Evolutionary conservation across 2,113 vertebrate genomes (phyloP).

Genomic region (Arvicanthis niloticus): DNA sequence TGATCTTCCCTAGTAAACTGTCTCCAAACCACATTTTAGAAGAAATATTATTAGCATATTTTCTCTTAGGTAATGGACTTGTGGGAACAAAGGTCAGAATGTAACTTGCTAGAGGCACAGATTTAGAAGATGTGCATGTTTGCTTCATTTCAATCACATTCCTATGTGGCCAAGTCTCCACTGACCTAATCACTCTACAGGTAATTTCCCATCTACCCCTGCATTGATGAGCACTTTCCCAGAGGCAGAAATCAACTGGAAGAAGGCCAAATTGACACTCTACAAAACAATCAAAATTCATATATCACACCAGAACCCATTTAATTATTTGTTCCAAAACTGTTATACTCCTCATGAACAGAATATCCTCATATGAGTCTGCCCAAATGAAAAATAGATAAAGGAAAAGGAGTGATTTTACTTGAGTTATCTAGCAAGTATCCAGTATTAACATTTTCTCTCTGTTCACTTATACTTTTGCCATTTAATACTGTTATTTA

Average conservation of each 20-base stretch:
- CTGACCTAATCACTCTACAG: not conserved
- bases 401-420: not conserved
- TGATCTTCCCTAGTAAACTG: not conserved
- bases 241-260: not conserved
- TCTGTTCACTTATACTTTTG: not conserved
- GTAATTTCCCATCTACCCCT: not conserved
- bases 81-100: not conserved
- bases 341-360: not conserved
- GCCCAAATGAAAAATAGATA: not conserved
- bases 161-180: not conserved
- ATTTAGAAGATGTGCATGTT: not conserved
- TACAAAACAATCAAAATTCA: not conserved
- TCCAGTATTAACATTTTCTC: not conserved
- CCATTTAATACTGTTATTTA: not conserved
- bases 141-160: not conserved
- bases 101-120: not conserved
- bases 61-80: not conserved
- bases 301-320: not conserved
- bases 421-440: not conserved
- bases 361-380: accelerated
- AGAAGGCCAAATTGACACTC: not conserved
- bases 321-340: not conserved
- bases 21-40: not conserved
- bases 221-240: accelerated
- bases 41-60: not conserved